Conservation (phyloP, 2,113 vertebrate species). For the Aplodontia rufa region DNA sequence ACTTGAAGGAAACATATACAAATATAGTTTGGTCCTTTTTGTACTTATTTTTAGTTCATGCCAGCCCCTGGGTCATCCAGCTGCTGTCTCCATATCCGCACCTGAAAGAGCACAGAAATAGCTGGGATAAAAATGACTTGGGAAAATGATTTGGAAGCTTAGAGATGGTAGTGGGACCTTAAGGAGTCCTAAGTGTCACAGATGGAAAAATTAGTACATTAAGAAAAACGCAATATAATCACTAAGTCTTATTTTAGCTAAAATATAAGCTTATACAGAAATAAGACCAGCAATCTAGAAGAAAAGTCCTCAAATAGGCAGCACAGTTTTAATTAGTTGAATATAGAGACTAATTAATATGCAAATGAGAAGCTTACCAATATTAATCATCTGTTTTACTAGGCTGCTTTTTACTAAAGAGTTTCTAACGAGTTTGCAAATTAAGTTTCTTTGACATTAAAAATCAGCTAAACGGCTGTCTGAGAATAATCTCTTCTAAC, state of each 20-base stretch:
- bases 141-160: background rate
- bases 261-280: slow-evolving; percentile 35
- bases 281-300: slow-evolving; percentile 77
- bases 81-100: background rate
- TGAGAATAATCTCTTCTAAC: slow-evolving; percentile 77
- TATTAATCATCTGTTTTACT: slow-evolving; percentile 89
- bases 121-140: background rate
- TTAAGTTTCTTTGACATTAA: slow-evolving; percentile 84
- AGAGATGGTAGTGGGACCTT: background rate
- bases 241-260: slow-evolving; percentile 17
- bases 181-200: background rate
- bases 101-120: background rate
- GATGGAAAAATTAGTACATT: background rate
- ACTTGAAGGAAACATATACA: background rate
- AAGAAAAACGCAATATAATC: slow-evolving; percentile 24
- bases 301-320: slow-evolving; percentile 82
- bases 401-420: slow-evolving; percentile 83
- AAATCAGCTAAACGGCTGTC: slow-evolving; percentile 80
- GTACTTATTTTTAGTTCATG: background rate
- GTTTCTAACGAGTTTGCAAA: slow-evolving; percentile 85
- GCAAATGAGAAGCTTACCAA: slow-evolving; percentile 86
- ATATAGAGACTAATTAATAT: slow-evolving; percentile 89
- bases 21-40: background rate
- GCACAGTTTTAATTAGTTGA: slow-evolving; percentile 85
- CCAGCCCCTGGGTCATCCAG: background rate